Base-by-base conservation (phyloP, 2,888 invertebrate genomes). In the Antitype chi region DNA sequence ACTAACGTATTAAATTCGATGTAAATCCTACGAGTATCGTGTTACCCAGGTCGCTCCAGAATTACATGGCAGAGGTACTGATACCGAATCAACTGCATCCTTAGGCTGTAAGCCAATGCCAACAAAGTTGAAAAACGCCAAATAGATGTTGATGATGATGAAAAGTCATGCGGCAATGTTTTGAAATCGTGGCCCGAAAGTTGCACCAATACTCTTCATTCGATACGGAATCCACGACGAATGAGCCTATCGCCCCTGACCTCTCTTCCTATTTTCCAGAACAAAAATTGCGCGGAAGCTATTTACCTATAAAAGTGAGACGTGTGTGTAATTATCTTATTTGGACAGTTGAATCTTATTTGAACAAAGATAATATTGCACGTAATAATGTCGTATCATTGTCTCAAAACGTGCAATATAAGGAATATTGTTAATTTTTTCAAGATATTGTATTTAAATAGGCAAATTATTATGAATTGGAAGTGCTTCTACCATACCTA, bases 311-410 rank as follows among this genome's bases (percentile, higher is more conserved):
- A 62, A 38, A 63, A 47, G 60, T 47, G 53, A 77, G 49, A 68
- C 32, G 73, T 47, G 73, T 68, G 38, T 78, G 17, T 78, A 38
- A 38, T 62, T 38, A 49, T 62, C 8, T 32, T 78, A 78, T 70
- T 70, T 80, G 20, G 2, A 55, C 80, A 78, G 72, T 38, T 78
- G 80, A 47, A 6, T 38, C 38, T 38, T 38, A 38, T 38, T 38
- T 38, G 38, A 38, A 38, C 52, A 70, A 78, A 77, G n/a, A 63
- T 52, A 68, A 70, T 75, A 60, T 7, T 60, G 17, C 38, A 60
- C 49, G 76, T 74, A 28, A 28, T 60, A 76, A 59, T 59, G 57
- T 66, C 49, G 25, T 59, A 59, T 38, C 32, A 77, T 76, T 77
- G 38, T 17, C n/a, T 49, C 5, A 17, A 49, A 32, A 53, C 76